phyloP scores from a whole-genome alignment of 2,888 invertebrate genomes.

The Lissonota sp. region DNA sequence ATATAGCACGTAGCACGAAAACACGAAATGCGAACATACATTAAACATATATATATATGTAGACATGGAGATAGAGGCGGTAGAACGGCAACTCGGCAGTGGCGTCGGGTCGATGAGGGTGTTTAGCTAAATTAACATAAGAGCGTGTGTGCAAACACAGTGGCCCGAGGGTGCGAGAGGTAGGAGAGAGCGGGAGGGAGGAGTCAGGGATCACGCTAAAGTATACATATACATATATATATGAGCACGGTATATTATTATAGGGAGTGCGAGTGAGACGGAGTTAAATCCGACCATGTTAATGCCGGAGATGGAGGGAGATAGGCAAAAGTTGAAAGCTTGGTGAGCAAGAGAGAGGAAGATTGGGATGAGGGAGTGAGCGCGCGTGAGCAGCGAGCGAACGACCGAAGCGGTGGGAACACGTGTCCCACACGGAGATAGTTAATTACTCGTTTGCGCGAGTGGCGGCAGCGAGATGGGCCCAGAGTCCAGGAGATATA shows the following conservation, averaged over 20 bases:
- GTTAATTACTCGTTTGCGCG: slow-evolving; percentile 83
- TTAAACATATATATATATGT: background rate
- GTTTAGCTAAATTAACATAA: slow-evolving; percentile 83
- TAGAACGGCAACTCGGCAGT: slow-evolving; percentile 64
- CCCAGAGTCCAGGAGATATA: slow-evolving; percentile 45
- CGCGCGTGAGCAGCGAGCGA: slow-evolving; percentile 39
- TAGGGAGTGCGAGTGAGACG: slow-evolving; percentile 58
- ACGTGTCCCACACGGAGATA: slow-evolving; percentile 83
- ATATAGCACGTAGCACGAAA: slow-evolving; percentile 16
- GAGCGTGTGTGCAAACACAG: slow-evolving; percentile 83
- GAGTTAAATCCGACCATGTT: slow-evolving; percentile 37
- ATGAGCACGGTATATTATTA: slow-evolving; percentile 25
- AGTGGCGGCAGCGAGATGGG: slow-evolving; percentile 66
- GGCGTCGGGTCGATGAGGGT: slow-evolving; percentile 70
- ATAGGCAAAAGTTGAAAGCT: slow-evolving; percentile 54
- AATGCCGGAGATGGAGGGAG: slow-evolving; percentile 30
- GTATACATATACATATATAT: background rate
- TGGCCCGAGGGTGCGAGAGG: slow-evolving; percentile 68
- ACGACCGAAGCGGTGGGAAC: slow-evolving; percentile 74
- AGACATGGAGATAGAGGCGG: background rate
- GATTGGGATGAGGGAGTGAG: slow-evolving; percentile 58
- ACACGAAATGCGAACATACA: slow-evolving; percentile 34
- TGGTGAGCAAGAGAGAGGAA: slow-evolving; percentile 55
- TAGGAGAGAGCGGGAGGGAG: slow-evolving; percentile 36
- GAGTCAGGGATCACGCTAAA: slow-evolving; percentile 56